Evolutionary conservation across 2,113 vertebrate genomes (phyloP), one percentile per base, ranked within the genome.

Genomic region (Tragelaphus imberbis): DNA sequence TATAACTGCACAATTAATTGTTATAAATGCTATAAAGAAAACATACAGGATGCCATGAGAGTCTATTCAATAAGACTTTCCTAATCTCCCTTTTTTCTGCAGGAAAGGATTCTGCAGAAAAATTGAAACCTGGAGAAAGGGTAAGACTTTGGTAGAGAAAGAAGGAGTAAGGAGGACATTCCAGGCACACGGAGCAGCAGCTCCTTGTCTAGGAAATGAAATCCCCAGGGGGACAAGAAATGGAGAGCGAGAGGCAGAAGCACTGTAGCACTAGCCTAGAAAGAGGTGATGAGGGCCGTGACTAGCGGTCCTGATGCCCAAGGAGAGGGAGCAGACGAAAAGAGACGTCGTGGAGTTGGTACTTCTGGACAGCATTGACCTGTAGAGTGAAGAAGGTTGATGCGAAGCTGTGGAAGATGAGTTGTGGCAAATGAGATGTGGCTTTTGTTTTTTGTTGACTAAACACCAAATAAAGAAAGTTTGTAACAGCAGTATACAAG

Each of bases 381-480:
- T 82, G 7, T 36, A 12, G 77, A 21, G 40, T 58, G 6, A 36
- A 91, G 88, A 89, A 15, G 49, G 11, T 94, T 88, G 59, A n/a
- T 63, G 89, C 33, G 30, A 86, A 86, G 40, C 30, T n/a, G 7
- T 79, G 19, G 12, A 51, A 91, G 28, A 65, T 81, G 44, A 59
- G 36, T 23, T 49, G 6, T 79, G 27, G 14, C 51, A 80, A 10
- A 80, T 88, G 51, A 63, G 28, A 40, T 58, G 7, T 71, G 33
- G 7, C 51, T 63, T 88, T 90, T 92, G 28, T 13, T 71, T 88
- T 84, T 65, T 40, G 65, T 28, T 96, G 36, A 95, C 81, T 94
- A 96, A 91, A 94, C 90, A 87, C 6, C 84, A 55, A 91, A 80
- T 80, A 88, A 96, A 81, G 56, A 51, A 55, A 53, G 25, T 53